A percentile compares a stretch with the other conserved stretches of the same genome.
Evolutionary conservation across 2,888 invertebrate species (phyloP).

Genomic region (Galerucella nymphaeae): DNA sequence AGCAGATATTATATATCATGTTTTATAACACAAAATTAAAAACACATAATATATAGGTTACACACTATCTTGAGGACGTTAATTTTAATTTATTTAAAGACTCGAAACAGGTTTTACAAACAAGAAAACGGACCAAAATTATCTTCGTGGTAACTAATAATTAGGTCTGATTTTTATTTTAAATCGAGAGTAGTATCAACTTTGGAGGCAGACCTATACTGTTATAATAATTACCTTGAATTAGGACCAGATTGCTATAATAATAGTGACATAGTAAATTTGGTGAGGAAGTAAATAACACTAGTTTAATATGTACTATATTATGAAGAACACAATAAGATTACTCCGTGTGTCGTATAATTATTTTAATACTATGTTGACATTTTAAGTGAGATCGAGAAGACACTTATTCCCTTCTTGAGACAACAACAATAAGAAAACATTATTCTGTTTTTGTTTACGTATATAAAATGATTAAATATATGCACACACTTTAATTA

Average conservation of each 20-base stretch:
- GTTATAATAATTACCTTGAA: conserved; percentile 39
- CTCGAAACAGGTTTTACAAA: conserved; percentile 39
- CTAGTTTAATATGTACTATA: conserved; percentile 38
- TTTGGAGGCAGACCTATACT: conserved; percentile 40
- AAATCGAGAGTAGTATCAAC: conserved; percentile 40
- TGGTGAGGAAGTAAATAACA: conserved; percentile 41
- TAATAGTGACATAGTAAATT: conserved; percentile 43
- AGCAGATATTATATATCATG: conserved; percentile 37
- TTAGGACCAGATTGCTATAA: conserved; percentile 40
- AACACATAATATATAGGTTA: conserved; percentile 40
- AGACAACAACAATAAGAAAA: conserved; percentile 31
- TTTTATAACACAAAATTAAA: conserved; percentile 38
- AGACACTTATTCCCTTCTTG: conserved; percentile 33
- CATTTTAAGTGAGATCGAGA: conserved; percentile 42
- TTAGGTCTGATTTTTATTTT: conserved; percentile 42
- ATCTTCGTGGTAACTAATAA: conserved; percentile 39
- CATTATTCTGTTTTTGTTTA: conserved; percentile 1
- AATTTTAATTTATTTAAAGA: conserved; percentile 40
- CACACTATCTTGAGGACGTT: conserved; percentile 38
- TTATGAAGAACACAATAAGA: conserved; percentile 37
- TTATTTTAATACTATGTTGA: conserved; percentile 46
- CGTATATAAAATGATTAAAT: neutral
- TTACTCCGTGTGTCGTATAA: conserved; percentile 35
- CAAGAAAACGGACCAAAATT: conserved; percentile 41
- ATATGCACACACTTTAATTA: neutral